A percentile compares a stretch with the other conserved stretches of the same genome.
phyloP scores from a whole-genome alignment of 2,113 vertebrate species.

The Cinclus cinclus region DNA sequence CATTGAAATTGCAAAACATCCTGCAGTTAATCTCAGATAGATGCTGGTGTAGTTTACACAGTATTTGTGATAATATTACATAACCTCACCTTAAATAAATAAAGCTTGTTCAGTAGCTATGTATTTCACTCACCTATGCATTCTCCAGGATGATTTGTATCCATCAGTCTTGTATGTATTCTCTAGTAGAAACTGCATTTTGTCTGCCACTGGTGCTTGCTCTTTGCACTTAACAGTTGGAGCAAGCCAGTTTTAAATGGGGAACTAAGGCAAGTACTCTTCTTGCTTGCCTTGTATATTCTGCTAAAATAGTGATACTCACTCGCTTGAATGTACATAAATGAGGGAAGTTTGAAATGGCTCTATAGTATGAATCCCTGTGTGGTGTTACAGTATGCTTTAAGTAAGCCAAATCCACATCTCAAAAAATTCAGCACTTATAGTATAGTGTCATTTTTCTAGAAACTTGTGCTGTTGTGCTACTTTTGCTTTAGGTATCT shows the following conservation, averaged over 20 bases:
- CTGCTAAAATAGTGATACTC: slow-evolving; percentile 24
- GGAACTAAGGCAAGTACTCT: slow-evolving; percentile 18
- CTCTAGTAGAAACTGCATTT: not conserved
- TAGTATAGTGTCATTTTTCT: not conserved
- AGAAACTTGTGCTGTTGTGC: slow-evolving; percentile 1
- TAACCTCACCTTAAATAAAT: slow-evolving; percentile 44
- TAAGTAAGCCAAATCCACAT: slow-evolving; percentile 62
- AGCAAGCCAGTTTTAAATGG: slow-evolving; percentile 54
- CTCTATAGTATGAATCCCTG: not conserved
- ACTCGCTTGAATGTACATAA: slow-evolving; percentile 53
- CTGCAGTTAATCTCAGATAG: slow-evolving; percentile 50
- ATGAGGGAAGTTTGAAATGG: slow-evolving; percentile 56
- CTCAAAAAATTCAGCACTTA: slow-evolving; percentile 50
- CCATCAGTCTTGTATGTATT: slow-evolving; percentile 41
- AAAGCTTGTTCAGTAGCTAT: not conserved
- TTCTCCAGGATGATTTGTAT: slow-evolving; percentile 26
- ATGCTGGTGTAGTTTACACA: slow-evolving; percentile 34
- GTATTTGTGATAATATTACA: slow-evolving; percentile 5
- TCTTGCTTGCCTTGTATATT: slow-evolving; percentile 64
- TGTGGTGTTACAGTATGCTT: slow-evolving; percentile 7
- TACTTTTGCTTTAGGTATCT: not conserved
- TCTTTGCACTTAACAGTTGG: slow-evolving; percentile 64
- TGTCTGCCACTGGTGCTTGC: slow-evolving; percentile 42
- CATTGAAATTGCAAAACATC: slow-evolving; percentile 19
- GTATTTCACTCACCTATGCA: not conserved